Percentiles rank a stretch among this genome's conserved stretches.
These are phyloP conservation scores for Misgurnus anguillicaudatus DNA, from an alignment of 2,113 vertebrate species.

Conservation along the genomic window DNA sequence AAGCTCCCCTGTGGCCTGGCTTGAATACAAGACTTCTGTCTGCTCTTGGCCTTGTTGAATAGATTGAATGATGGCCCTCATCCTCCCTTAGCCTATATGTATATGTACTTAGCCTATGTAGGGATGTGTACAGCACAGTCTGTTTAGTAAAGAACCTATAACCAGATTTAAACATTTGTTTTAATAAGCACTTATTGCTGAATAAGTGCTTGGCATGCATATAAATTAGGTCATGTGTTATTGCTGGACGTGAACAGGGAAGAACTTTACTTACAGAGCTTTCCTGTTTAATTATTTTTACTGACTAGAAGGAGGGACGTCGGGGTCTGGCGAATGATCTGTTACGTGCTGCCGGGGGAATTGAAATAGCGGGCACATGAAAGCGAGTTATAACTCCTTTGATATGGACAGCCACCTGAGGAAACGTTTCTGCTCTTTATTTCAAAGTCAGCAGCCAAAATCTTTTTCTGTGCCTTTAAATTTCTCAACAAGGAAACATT, in stretches of 20 bases:
- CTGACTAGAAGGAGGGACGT: slow-evolving; percentile 36
- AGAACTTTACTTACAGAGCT: slow-evolving; percentile 35
- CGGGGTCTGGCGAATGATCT: slow-evolving; percentile 37
- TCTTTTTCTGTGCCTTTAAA: slow-evolving; percentile 56
- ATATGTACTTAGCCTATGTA: not conserved
- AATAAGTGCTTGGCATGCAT: not conserved
- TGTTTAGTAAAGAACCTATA: too few species aligned
- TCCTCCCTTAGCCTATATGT: not conserved
- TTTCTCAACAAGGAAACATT: slow-evolving; percentile 4
- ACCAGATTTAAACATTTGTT: not conserved
- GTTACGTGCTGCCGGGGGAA: slow-evolving; percentile 25
- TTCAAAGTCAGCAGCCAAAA: slow-evolving; percentile 9
- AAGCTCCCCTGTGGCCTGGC: slow-evolving; percentile 28
- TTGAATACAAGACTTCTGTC: slow-evolving; percentile 40
- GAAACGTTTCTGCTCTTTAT: slow-evolving; percentile 48
- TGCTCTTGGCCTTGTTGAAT: slow-evolving; percentile 31
- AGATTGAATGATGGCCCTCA: slow-evolving; percentile 17
- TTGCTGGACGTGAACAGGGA: slow-evolving; percentile 34
- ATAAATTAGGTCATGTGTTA: slow-evolving; percentile 27
- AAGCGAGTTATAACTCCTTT: slow-evolving; percentile 61
- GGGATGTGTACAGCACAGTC: not conserved
- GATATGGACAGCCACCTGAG: slow-evolving; percentile 67
- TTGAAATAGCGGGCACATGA: slow-evolving; percentile 56
- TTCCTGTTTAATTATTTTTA: slow-evolving; percentile 57
- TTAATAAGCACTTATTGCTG: not conserved